Evolutionary conservation across 2,113 vertebrate genomes (phyloP), one percentile per base, ranked within the genome.

Genomic region (Setophaga kirtlandii): DNA sequence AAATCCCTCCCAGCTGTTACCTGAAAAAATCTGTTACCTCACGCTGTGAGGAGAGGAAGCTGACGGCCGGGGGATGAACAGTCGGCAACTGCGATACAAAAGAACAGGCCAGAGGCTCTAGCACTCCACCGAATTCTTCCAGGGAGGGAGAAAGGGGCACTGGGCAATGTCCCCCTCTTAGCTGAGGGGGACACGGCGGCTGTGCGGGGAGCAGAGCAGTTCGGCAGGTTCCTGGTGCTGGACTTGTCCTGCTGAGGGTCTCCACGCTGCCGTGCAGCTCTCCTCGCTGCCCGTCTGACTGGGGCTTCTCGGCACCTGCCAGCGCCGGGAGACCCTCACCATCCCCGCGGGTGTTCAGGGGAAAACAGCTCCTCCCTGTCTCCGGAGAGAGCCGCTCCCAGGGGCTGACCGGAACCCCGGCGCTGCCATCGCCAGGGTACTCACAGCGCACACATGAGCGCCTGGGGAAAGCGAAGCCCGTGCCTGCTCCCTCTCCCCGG

Each of bases 391-490:
- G 47, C 17, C 8, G 11, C 37, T 52, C 31, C 25, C 67, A 15
- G 25, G 12, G 24, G 56, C 64, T 20, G 44, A 24, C 23, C 10
- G 42, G 22, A 52, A 30, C 6, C 21, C 20, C 22, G 11, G 49
- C 17, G 39, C 68, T 63, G 58, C n/a, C 58, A 33, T 15, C 5
- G 22, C 41, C n/a, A 7, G 15, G n/a, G 15, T 6, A 4, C n/a
- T 28, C 33, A 8, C 47, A 33, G 22, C 9, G 14, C 3, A 4
- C 18, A 28, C 17, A 17, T 0, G 33, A 20, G 16, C 3, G 16
- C 20, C 50, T 3, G 56, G 11, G 14, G 4, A 73, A 37, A 17
- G 17, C 16, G 3, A 17, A 24, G 6, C 11, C 19, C 49, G 6
- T 6, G 6, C 11, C 4, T 12, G 10, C 25, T 20, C 20, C 23